Evolutionary conservation across 2,113 vertebrate species (phyloP).

Genomic region (Sinocyclocheilus anshuiensis): DNA sequence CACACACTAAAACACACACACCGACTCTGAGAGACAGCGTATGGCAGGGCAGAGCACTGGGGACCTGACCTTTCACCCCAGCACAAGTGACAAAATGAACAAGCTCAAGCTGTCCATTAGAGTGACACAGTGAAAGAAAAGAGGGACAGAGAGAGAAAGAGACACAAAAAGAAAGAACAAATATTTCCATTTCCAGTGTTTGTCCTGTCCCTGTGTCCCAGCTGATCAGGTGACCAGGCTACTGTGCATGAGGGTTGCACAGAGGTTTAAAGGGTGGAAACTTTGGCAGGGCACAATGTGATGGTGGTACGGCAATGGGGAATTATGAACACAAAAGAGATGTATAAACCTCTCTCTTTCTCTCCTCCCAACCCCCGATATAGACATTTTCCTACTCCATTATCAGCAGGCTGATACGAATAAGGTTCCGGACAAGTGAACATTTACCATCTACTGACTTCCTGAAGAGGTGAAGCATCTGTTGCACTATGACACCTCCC

Average conservation of each 20-base stretch:
- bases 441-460: constrained; percentile 44
- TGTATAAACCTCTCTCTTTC: neutral
- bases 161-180: constrained; percentile 1
- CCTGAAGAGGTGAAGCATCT: constrained; percentile 45
- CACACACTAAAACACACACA: neutral
- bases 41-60: constrained; percentile 47
- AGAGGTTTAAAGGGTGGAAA: constrained; percentile 6
- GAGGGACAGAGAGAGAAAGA: neutral
- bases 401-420: constrained; percentile 19
- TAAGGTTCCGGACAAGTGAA: neutral
- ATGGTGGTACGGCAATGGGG: neutral
- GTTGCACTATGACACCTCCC: constrained; percentile 28
- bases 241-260: neutral
- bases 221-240: constrained; percentile 25
- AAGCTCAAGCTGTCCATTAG: constrained; percentile 66
- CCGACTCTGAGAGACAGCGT: constrained; percentile 3
- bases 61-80: constrained; percentile 59
- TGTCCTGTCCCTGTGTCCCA: constrained; percentile 25
- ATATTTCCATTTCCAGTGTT: constrained; percentile 35
- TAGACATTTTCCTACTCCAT: neutral
- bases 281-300: neutral
- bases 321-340: neutral
- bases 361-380: neutral
- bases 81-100: constrained; percentile 55
- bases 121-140: constrained; percentile 8